Evolutionary conservation across 2,797 vertebrate species (phyloP), one percentile per base, ranked within the genome.

Genomic region (Sebastes jordani): DNA sequence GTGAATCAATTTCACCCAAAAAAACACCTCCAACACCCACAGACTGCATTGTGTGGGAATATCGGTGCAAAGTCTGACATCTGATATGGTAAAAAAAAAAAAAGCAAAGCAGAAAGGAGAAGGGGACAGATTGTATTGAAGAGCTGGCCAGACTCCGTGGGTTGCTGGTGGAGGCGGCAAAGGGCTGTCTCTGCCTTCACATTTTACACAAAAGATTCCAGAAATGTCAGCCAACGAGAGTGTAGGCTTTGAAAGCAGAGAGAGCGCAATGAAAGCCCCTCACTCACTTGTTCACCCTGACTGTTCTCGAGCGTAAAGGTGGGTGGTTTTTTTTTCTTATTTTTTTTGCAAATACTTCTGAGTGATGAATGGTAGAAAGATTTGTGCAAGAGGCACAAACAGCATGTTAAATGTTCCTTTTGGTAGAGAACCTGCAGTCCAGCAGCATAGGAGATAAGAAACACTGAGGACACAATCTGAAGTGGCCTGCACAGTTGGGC

Each of bases 151-250:
- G 88, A 90, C 87, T 87, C 80, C 4, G 89, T 90, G 89, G 89
- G 85, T 80, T 65, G 88, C 86, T 86, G 74, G 77, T 68, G 91
- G 86, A 88, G 90, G 91, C 84, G 76, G 90, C 82, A 75, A 82
- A 89, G 88, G 85, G 83, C 89, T 85, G 83, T 88, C 87, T 92
- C 86, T 90, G 85, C 88, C 88, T 89, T 91, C 87, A 89, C 88
- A 91, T 89, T 92, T 92, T 77, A 84, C 82, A 93, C 93, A 95
- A 92, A 93, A 91, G 90, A 84, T 85, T 89, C 89, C 74, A 92
- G 87, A 94, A 92, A 93, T 93, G 91, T 92, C 92, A 93, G 85
- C 88, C 84, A 81, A 78, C 66, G n/a, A 87, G 82, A 81, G 78
- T 82, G 78, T 77, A 76, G 76, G 78, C 89, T 92, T 91, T 85